These are phyloP conservation scores for Pogonomyrmex californicus DNA, from an alignment of 1,140 invertebrate genomes.

Conservation along the genomic window DNA sequence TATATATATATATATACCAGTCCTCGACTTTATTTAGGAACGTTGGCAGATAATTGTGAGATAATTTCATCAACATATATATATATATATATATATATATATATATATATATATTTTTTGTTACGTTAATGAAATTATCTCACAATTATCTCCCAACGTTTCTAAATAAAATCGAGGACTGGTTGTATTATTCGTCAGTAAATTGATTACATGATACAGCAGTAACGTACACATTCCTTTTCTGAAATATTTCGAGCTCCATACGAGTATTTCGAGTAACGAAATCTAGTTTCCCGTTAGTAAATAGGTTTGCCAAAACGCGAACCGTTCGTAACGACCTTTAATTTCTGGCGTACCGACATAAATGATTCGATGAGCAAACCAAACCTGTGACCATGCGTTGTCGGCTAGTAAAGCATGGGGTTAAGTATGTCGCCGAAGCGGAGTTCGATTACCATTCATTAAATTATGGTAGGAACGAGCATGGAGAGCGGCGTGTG, in stretches of 20 bases:
- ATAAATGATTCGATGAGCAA: constrained; percentile 60
- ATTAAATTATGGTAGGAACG: constrained; percentile 67
- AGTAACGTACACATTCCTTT: background rate
- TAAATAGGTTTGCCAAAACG: constrained; percentile 3
- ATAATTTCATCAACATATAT: too few relatives aligned
- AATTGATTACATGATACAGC: background rate
- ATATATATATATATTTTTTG: too few relatives aligned
- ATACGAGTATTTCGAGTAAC: background rate
- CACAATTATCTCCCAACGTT: background rate
- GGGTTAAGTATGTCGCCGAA: constrained; percentile 66
- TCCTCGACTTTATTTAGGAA: too few relatives aligned
- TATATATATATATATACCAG: too few relatives aligned
- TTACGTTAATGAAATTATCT: background rate
- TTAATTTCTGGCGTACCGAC: constrained; percentile 35
- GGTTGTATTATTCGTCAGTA: background rate
- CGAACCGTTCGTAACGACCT: background rate
- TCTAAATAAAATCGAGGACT: background rate
- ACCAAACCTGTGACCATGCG: constrained; percentile 20
- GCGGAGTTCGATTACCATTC: constrained; percentile 70
- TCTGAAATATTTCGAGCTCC: background rate
- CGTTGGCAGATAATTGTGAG: too few relatives aligned
- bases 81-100: too few relatives aligned
- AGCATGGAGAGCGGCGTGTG: constrained; percentile 10
- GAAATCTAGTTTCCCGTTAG: background rate
- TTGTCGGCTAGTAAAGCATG: constrained; percentile 67